These are phyloP conservation scores for Vidua chalybeata DNA, from an alignment of 2,113 vertebrate species.

Conservation along the genomic window DNA sequence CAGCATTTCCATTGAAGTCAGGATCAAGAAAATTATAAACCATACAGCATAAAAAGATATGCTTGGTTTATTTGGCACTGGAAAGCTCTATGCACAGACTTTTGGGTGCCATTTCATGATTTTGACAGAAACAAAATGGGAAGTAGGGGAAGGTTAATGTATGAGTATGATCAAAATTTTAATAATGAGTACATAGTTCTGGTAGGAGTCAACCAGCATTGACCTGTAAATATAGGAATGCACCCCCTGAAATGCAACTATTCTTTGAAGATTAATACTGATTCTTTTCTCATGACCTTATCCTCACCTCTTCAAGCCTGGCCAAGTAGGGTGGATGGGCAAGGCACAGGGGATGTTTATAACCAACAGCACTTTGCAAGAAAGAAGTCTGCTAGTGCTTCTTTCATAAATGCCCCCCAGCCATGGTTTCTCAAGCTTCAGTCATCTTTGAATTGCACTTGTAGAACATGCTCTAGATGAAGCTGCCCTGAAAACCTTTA, in stretches of 20 bases:
- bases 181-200: not conserved
- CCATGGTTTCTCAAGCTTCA: not conserved
- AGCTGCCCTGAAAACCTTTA: not conserved
- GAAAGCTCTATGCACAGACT: not conserved
- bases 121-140: not conserved
- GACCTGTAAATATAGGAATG: not conserved
- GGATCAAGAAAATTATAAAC: constrained; percentile 70
- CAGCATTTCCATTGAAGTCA: constrained; percentile 67
- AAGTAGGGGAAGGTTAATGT: not conserved
- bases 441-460: not conserved
- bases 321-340: not conserved
- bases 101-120: constrained; percentile 12
- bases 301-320: not conserved
- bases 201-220: not conserved
- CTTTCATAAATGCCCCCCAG: not conserved
- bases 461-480: not conserved
- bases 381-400: not conserved
- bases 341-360: not conserved
- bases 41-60: constrained; percentile 53
- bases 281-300: constrained; percentile 1
- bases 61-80: constrained; percentile 55
- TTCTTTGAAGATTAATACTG: not conserved
- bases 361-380: not conserved
- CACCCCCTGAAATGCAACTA: not conserved
- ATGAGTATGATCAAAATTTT: not conserved